Percentiles rank a stretch among this genome's conserved stretches.
Conservation (phyloP, 2,797 vertebrate genomes). For the Acrossocheilus wenchowensis region DNA sequence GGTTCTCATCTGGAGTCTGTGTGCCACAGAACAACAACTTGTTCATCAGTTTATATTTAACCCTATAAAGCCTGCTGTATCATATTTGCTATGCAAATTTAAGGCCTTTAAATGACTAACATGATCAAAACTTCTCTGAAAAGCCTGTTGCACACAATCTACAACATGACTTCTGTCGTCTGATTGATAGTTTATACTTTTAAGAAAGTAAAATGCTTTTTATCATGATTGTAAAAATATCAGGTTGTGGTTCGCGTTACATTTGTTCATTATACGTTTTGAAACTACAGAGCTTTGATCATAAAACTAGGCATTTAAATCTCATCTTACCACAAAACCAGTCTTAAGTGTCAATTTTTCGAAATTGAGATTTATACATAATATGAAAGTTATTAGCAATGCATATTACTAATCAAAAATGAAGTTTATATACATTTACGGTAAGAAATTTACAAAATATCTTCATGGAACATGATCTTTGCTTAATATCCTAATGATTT, state of each 20-base stretch:
- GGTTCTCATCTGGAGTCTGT: conserved; percentile 78
- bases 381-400: too few relatives aligned
- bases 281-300: too few relatives aligned
- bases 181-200: background rate
- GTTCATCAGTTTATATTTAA: background rate
- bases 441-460: too few relatives aligned
- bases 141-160: background rate
- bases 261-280: too few relatives aligned
- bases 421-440: too few relatives aligned
- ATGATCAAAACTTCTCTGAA: background rate
- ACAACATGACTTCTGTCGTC: background rate
- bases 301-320: background rate
- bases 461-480: too few relatives aligned
- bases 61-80: background rate
- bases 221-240: background rate
- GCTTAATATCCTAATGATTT: too few relatives aligned
- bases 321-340: background rate
- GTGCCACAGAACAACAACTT: conserved; percentile 41
- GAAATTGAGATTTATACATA: too few relatives aligned
- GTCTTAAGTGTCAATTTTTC: too few relatives aligned
- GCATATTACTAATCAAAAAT: too few relatives aligned
- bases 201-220: background rate
- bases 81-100: background rate
- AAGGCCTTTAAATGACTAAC: background rate
- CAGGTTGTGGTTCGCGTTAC: background rate